phyloP scores from a whole-genome alignment of 2,797 vertebrate genomes.

The Galaxias olidus region DNA sequence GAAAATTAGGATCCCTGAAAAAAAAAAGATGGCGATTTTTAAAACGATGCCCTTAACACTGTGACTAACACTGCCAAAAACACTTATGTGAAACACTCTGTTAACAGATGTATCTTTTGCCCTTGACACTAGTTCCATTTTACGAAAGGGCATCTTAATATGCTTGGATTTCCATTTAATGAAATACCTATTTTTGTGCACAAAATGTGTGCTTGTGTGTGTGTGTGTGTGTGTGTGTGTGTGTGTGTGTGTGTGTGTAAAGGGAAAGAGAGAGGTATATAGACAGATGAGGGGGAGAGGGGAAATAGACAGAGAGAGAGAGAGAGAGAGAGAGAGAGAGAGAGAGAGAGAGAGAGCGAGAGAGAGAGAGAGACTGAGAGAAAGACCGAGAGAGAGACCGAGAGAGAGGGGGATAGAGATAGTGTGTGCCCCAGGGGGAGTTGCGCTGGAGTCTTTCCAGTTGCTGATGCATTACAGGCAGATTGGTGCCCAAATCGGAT shows the following conservation, averaged over 20 bases:
- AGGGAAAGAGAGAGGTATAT: conserved; percentile 60
- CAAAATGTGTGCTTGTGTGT: background rate
- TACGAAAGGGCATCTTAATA: conserved; percentile 71
- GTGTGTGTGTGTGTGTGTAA: conserved; percentile 47
- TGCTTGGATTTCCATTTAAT: conserved; percentile 72
- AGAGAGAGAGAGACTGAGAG: conserved; percentile 46
- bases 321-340: no score
- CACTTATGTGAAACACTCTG: conserved; percentile 64
- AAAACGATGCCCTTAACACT: conserved; percentile 29
- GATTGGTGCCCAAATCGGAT: conserved; percentile 79
- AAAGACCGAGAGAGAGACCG: no score
- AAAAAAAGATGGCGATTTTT: background rate
- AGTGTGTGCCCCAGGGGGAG: conserved; percentile 33
- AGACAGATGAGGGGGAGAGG: no score
- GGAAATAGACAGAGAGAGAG: no score
- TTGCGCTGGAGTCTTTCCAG: conserved; percentile 67
- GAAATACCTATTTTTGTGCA: conserved; percentile 53
- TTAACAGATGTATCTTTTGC: conserved; percentile 72
- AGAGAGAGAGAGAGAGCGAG: conserved; percentile 18
- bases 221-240: conserved; percentile 21
- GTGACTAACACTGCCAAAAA: conserved; percentile 45
- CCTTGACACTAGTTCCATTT: conserved; percentile 68
- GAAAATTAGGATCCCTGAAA: background rate
- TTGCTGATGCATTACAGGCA: conserved; percentile 79
- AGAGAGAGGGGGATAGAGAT: no score